Evolutionary conservation across 2,797 vertebrate species (phyloP).

Genomic region (Odontamblyopus rebecca): DNA sequence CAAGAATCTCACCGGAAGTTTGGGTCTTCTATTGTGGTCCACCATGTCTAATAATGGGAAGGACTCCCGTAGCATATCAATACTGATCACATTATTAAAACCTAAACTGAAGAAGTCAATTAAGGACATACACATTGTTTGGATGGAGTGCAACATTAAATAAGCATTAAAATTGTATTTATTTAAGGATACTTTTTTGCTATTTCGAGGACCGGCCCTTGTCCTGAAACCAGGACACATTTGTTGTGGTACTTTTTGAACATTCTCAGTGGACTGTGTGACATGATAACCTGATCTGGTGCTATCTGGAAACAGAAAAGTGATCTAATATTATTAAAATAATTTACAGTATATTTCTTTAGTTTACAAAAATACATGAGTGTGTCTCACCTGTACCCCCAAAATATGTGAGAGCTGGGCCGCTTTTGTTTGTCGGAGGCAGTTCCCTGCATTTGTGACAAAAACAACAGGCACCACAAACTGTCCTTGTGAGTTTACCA

Average conservation of each 20-base stretch:
- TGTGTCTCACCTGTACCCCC: constrained; percentile 84
- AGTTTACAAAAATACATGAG: constrained; percentile 14
- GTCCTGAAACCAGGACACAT: constrained; percentile 90
- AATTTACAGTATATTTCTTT: not conserved
- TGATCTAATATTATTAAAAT: too few species aligned
- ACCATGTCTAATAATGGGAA: constrained; percentile 90
- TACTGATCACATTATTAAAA: constrained; percentile 85
- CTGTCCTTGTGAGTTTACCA: constrained; percentile 84
- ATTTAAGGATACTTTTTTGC: constrained; percentile 86
- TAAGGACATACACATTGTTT: constrained; percentile 32
- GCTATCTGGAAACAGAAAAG: constrained; percentile 77
- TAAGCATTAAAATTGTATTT: not conserved
- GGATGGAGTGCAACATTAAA: not conserved
- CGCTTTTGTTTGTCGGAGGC: constrained; percentile 88
- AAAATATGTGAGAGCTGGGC: constrained; percentile 88
- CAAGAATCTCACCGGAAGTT: constrained; percentile 73
- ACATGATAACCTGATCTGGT: constrained; percentile 91
- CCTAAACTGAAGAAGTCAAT: constrained; percentile 77
- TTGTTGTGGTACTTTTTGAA: constrained; percentile 89
- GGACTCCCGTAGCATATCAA: constrained; percentile 85
- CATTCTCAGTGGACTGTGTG: constrained; percentile 91
- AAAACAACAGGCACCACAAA: constrained; percentile 90
- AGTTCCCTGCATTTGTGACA: constrained; percentile 93
- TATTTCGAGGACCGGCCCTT: constrained; percentile 90
- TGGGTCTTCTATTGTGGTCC: constrained; percentile 88